Conservation (phyloP, 2,888 invertebrate genomes). For the Sinotaia quadrata region DNA sequence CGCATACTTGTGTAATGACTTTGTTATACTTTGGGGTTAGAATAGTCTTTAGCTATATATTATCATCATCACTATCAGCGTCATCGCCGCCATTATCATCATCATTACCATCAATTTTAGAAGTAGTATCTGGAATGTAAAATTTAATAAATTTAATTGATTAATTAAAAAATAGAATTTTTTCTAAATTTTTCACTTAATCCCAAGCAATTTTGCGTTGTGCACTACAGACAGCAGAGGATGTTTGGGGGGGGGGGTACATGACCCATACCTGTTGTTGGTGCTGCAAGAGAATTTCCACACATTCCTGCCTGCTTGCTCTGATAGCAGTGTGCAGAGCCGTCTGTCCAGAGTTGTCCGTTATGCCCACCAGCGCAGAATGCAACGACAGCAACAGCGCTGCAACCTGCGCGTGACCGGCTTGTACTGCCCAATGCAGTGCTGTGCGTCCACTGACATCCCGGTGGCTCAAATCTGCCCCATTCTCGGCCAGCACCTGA, state of each 20-base stretch:
- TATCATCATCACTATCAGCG: neutral
- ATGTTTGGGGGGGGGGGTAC: neutral
- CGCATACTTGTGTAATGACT: too few species aligned
- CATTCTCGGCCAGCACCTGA: conserved; percentile 42
- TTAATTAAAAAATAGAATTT: neutral
- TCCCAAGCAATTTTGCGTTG: neutral
- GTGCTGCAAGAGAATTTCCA: conserved; percentile 38
- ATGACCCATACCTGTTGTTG: conserved; percentile 40
- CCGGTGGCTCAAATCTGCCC: conserved; percentile 43
- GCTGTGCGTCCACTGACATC: conserved; percentile 94
- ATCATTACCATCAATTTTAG: neutral
- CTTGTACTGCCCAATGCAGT: conserved; percentile 88
- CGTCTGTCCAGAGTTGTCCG: conserved; percentile 46
- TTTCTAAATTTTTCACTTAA: neutral
- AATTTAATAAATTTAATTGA: too few species aligned
- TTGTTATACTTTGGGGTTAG: too few species aligned
- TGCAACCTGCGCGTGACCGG: conserved; percentile 72
- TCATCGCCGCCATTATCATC: neutral
- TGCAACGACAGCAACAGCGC: conserved; percentile 89
- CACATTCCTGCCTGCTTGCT: conserved; percentile 43
- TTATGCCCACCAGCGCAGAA: conserved; percentile 83
- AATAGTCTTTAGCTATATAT: too few species aligned
- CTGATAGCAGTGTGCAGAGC: conserved; percentile 47
- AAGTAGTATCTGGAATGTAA: neutral
- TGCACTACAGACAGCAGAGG: neutral